Percentiles rank a stretch among this genome's conserved stretches.
Conservation (phyloP, 2,888 invertebrate species). For the Macrophya alboannulata region DNA sequence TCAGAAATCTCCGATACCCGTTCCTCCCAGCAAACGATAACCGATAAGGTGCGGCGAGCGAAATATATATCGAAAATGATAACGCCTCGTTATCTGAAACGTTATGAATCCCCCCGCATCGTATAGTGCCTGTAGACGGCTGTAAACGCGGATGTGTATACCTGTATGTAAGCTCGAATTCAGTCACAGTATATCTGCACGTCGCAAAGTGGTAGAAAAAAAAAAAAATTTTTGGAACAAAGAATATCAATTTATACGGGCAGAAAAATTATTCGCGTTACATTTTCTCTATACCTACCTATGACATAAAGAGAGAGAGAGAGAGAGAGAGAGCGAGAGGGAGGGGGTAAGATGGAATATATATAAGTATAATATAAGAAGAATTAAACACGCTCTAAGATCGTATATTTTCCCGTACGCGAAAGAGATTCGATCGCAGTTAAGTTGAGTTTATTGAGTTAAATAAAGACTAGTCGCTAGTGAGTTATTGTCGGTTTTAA, state of each 20-base stretch:
- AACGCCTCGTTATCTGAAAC: constrained; percentile 37
- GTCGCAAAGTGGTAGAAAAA: background rate
- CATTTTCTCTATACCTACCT: background rate
- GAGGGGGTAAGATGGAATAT: background rate
- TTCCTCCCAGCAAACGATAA: constrained; percentile 27
- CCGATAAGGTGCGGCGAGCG: constrained; percentile 45
- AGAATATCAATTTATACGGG: background rate
- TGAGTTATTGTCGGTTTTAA: constrained; percentile 49
- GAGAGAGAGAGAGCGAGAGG: background rate
- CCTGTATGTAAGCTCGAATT: background rate
- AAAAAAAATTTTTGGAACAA: background rate
- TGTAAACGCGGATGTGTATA: background rate
- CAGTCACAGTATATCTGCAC: background rate
- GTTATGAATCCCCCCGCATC: constrained; percentile 20
- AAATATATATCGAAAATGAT: constrained; percentile 33
- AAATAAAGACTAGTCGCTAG: constrained; percentile 39
- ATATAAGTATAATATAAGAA: background rate
- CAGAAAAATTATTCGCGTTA: background rate
- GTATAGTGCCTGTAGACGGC: constrained; percentile 1
- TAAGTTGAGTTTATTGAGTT: constrained; percentile 39
- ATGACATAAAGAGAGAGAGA: background rate
- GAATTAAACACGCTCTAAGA: constrained; percentile 1
- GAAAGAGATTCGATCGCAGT: constrained; percentile 33
- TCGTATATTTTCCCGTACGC: background rate
- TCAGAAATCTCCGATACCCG: background rate